A percentile compares a stretch with the other conserved stretches of the same genome.
Conservation (phyloP, 2,888 invertebrate genomes). For the Lampropteryx suffumata region DNA sequence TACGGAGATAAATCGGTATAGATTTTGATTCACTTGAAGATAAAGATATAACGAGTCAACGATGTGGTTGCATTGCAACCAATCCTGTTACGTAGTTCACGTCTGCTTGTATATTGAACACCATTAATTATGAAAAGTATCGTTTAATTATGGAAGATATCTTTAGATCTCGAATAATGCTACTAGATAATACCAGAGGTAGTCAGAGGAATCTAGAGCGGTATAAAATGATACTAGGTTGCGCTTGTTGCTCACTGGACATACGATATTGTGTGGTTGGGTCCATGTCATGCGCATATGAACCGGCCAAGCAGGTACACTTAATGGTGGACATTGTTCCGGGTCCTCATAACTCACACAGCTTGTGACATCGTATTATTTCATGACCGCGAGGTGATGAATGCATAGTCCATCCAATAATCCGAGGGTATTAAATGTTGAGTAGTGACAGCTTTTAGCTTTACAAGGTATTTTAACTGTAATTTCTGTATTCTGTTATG, state of each 20-base stretch:
- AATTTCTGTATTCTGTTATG: too few species aligned
- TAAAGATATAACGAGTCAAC: too few species aligned
- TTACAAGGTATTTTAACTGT: too few species aligned
- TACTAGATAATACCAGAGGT: not conserved
- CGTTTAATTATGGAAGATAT: not conserved
- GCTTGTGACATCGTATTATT: conserved; percentile 19
- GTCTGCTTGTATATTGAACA: too few species aligned
- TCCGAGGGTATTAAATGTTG: too few species aligned
- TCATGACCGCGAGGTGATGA: conserved; percentile 13
- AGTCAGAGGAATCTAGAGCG: conserved; percentile 2
- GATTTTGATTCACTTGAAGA: not conserved
- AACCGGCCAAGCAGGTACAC: conserved; percentile 28
- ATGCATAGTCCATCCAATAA: not conserved
- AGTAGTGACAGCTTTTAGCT: too few species aligned
- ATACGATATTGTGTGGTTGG: conserved; percentile 18
- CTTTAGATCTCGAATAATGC: not conserved
- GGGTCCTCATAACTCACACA: conserved; percentile 20
- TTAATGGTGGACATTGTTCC: conserved; percentile 26
- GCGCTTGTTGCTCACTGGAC: conserved; percentile 13
- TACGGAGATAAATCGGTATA: not conserved
- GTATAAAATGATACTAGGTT: conserved; percentile 7
- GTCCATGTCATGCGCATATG: conserved; percentile 20
- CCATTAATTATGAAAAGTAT: too few species aligned
- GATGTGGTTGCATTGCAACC: too few species aligned
- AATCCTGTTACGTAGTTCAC: too few species aligned